Evolutionary conservation across 2,888 invertebrate genomes (phyloP), one percentile per base, ranked within the genome.

Genomic region (Orthosia incerta): DNA sequence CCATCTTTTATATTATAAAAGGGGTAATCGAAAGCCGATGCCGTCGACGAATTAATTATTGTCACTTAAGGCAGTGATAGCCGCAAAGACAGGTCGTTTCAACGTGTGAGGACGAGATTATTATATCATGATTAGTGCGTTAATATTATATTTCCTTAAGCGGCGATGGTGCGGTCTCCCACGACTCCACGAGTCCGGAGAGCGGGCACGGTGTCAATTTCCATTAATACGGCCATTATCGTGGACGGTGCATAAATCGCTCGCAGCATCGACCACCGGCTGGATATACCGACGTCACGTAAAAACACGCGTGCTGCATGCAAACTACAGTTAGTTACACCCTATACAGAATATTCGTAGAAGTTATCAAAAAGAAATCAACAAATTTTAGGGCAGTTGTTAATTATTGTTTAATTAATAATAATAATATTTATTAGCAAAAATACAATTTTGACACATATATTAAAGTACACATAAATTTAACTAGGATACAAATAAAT

Each of bases 71-170:
- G 79, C 84, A 81, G 86, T 88, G 91, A 90, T 90, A 82, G 88
- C 83, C 80, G 85, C 83, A 88, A 88, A 91, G 92, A 91, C 90
- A 91, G 87, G 90, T 76, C 88, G 84, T 92, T 91, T 93, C 91
- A 90, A 89, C 89, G 92, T 91, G 91, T 92, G 91, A 93, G 91
- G 93, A 94, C 87, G 89, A 93, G 90, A 93, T 94, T 93, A 94
- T 94, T 93, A 94, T 89, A 91, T 92, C 90, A 90, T 93, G 94
- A 94, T 94, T 91, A 93, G 90, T 89, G 87, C 89, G 91, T 93
- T 94, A 93, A 95, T 94, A 95, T 95, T 94, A 94, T 93, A 92
- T 95, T 94, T 95, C 94, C 92, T 92, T 92, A 93, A 90, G 91
- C 89, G 91, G 91, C 86, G 89, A 81, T 88, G 90, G 88, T 91